Evolutionary conservation across 2,888 invertebrate species (phyloP).

Genomic region (Lymantria monacha): DNA sequence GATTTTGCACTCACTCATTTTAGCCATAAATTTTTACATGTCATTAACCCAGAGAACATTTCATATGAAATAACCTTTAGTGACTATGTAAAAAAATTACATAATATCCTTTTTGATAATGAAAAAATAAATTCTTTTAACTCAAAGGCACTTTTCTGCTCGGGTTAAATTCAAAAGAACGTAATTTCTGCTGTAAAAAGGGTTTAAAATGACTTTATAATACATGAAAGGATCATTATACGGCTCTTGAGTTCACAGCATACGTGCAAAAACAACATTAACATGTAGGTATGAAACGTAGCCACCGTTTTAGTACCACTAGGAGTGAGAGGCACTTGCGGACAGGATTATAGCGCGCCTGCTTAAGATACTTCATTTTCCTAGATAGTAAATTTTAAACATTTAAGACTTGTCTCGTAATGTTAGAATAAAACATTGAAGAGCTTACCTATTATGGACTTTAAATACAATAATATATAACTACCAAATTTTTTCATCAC

Average conservation of each 20-base stretch:
- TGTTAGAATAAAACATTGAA: too few species aligned
- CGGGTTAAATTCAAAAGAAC: constrained; percentile 61
- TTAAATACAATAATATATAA: too few species aligned
- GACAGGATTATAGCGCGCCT: constrained; percentile 17
- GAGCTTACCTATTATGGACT: too few species aligned
- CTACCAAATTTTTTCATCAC: too few species aligned
- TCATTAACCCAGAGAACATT: too few species aligned
- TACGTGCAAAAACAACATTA: constrained; percentile 62
- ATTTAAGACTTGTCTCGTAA: background rate
- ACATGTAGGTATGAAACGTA: constrained; percentile 42
- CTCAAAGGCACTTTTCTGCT: constrained; percentile 64
- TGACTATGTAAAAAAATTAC: too few species aligned
- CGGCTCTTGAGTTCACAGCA: constrained; percentile 68
- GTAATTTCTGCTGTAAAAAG: constrained; percentile 61
- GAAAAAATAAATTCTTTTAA: constrained; percentile 37
- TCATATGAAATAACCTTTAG: too few species aligned
- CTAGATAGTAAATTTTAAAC: constrained; percentile 18
- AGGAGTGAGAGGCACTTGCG: constrained; percentile 27
- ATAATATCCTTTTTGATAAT: too few species aligned
- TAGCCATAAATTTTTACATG: too few species aligned
- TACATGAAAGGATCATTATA: constrained; percentile 70
- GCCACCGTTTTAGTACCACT: constrained; percentile 30
- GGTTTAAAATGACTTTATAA: constrained; percentile 68
- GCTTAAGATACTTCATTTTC: constrained; percentile 30
- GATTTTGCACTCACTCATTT: too few species aligned